Evolutionary conservation across 2,797 vertebrate genomes (phyloP).

Genomic region (Podarcis siculus): DNA sequence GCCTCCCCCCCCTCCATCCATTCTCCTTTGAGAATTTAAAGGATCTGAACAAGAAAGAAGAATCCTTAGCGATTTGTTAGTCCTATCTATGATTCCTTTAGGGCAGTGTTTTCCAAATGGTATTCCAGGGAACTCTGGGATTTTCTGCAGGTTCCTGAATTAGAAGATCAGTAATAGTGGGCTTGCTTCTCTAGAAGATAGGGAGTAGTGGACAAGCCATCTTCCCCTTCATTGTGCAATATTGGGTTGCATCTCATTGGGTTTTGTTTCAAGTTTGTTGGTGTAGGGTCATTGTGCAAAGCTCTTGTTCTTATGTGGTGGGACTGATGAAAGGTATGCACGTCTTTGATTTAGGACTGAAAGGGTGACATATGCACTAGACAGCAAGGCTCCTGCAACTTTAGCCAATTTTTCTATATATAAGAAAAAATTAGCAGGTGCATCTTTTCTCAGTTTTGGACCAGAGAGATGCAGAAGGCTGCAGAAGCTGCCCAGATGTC

Average conservation of each 20-base stretch:
- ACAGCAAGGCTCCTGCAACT: background rate
- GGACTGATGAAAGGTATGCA: background rate
- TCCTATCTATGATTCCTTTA: background rate
- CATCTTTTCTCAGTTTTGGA: background rate
- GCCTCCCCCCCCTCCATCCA: background rate
- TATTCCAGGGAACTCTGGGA: background rate
- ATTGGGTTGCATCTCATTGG: background rate
- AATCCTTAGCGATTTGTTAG: background rate
- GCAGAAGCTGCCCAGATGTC: background rate
- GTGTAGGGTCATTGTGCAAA: background rate
- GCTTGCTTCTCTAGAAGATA: background rate
- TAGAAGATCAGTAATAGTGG: background rate
- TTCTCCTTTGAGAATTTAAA: background rate
- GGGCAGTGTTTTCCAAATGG: background rate
- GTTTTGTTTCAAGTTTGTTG: background rate
- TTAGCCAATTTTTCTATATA: background rate
- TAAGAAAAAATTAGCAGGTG: background rate
- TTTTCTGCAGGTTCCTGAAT: background rate
- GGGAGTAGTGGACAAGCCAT: background rate
- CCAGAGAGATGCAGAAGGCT: background rate
- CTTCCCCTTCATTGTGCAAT: background rate
- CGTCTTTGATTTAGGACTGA: background rate
- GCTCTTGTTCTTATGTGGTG: background rate
- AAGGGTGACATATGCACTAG: background rate
- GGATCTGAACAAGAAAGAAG: background rate